Evolutionary conservation across 2,797 vertebrate species (phyloP), one percentile per base, ranked within the genome.

Genomic region (Otus scops): DNA sequence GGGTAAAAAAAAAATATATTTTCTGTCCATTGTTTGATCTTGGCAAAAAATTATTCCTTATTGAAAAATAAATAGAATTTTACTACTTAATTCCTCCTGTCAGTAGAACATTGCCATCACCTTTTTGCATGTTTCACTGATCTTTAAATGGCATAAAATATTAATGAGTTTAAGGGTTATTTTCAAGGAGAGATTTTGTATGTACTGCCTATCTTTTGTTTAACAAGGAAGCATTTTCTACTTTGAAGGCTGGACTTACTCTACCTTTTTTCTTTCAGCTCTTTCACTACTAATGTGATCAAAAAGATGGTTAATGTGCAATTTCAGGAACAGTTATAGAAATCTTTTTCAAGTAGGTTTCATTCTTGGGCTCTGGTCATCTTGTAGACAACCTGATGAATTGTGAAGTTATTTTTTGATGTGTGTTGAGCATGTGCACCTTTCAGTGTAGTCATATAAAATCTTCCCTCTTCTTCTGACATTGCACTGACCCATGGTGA

Each of bases 181-280:
- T 92, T 90, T 94, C 76, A 95, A 96, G 75, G 83, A 90, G n/a
- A 88, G 3, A 26, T 93, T 93, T 85, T 88, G 6, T 75, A 50
- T 5, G 6, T 64, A 47, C 24, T n/a, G 38, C 15, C 34, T 74
- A 47, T 70, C 34, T 89, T 70, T 67, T 89, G 12, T 68, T 93
- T 83, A 83, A 60, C 50, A 85, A 51, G 45, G 53, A 89, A 81
- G 10, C 10, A 38, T 56, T 94, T 93, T 86, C 22, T 63, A 0
- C 47, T 92, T 86, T 41, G 51, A 90, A 88, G 43, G 11, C 50
- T 81, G 39, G n/a, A 39, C 57, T 88, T 94, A 53, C 13, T 28
- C 12, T 28, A 57, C 15, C 20, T 65, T 43, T 74, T 82, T 87
- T 30, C 22, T 88, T 70, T 84, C 43, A 69, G 14, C 11, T 67